Conservation (phyloP, 2,113 vertebrate species). For the Halcyon malimbica region DNA sequence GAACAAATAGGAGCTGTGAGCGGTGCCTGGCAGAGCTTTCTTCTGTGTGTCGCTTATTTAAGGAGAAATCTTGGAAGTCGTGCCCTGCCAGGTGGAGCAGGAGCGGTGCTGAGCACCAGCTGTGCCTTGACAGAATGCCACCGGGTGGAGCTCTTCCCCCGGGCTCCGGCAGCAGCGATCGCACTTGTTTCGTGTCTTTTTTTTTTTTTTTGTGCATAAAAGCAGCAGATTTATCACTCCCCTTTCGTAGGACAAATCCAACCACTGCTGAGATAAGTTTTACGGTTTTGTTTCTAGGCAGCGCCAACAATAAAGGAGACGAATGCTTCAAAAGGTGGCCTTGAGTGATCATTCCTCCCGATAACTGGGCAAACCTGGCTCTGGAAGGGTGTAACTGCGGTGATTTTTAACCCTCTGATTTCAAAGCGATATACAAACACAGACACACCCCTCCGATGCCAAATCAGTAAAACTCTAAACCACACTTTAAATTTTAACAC, state of each 20-base stretch:
- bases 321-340: background rate
- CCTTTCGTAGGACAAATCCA: background rate
- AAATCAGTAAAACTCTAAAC: background rate
- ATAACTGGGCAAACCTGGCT: background rate
- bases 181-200: background rate
- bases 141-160: slow-evolving; percentile 50
- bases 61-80: background rate
- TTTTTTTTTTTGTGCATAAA: too few species aligned
- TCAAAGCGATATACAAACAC: background rate
- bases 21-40: background rate
- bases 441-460: background rate
- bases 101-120: background rate
- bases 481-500: background rate
- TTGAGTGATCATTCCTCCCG: background rate
- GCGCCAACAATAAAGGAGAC: slow-evolving; percentile 9
- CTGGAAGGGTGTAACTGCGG: background rate
- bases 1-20: background rate
- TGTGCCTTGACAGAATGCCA: background rate
- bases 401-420: background rate
- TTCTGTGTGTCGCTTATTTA: rapidly evolving
- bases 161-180: background rate
- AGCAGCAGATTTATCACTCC: background rate
- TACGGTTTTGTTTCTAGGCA: background rate
- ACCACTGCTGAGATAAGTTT: background rate
- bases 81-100: background rate